Percentiles rank a stretch among this genome's conserved stretches.
Conservation (phyloP, 2,113 vertebrate species). For the Otis tarda region DNA sequence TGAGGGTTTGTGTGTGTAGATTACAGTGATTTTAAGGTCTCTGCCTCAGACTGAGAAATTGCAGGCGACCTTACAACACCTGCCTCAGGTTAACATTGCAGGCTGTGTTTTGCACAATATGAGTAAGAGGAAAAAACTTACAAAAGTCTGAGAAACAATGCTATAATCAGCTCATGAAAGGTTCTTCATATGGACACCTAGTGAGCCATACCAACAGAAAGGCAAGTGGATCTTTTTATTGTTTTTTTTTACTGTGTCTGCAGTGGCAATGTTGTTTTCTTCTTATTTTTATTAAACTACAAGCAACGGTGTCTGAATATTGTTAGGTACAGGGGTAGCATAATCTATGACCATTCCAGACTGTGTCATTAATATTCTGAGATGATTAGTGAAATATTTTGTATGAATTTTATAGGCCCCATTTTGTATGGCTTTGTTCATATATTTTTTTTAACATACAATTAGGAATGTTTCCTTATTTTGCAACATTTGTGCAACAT, state of each 20-base stretch:
- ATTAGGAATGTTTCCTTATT: not conserved
- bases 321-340: not conserved
- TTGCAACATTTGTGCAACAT: not conserved
- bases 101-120: not conserved
- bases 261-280: not conserved
- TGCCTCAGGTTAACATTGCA: not conserved
- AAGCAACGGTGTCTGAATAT: not conserved
- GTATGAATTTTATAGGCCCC: not conserved
- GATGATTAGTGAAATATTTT: not conserved
- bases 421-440: not conserved
- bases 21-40: not conserved
- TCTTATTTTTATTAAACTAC: not conserved
- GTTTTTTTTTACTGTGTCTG: not conserved
- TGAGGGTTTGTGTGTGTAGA: not conserved
- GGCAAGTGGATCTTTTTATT: not conserved
- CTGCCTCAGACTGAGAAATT: not conserved
- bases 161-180: not conserved
- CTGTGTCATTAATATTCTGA: not conserved
- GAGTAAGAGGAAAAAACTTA: not conserved
- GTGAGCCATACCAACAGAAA: rapidly evolving
- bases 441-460: rapidly evolving
- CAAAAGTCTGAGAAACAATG: not conserved
- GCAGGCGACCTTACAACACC: not conserved
- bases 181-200: not conserved
- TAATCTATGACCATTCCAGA: not conserved